These are phyloP conservation scores for Aradophagus sp. DNA, from an alignment of 1,140 invertebrate species.

Conservation along the genomic window DNA sequence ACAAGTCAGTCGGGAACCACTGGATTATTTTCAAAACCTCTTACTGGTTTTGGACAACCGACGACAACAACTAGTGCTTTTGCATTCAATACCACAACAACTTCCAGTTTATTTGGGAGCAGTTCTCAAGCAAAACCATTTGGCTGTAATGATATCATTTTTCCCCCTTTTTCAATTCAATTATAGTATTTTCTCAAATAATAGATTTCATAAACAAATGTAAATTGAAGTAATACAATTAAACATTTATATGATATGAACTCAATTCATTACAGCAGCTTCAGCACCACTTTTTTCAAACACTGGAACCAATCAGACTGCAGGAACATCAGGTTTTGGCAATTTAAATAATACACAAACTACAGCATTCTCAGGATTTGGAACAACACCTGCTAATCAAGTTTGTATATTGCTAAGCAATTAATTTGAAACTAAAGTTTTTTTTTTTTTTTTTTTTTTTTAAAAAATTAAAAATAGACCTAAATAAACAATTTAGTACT, in stretches of 20 bases:
- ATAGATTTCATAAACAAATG: not conserved
- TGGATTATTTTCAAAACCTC: conserved; percentile 73
- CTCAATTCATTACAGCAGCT: conserved; percentile 58
- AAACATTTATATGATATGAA: conserved; percentile 17
- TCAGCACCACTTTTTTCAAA: conserved; percentile 68
- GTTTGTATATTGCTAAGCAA: conserved; percentile 49
- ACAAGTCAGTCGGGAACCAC: conserved; percentile 67
- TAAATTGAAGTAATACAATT: conserved; percentile 9
- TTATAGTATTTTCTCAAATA: conserved; percentile 13
- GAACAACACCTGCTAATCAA: conserved; percentile 70
- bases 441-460: too few species aligned
- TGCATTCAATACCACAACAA: conserved; percentile 74
- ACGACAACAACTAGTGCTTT: conserved; percentile 77
- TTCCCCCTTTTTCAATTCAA: not conserved
- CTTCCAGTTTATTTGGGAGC: conserved; percentile 70
- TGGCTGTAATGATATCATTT: conserved; percentile 60
- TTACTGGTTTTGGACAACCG: conserved; percentile 75
- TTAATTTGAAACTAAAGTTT: conserved; percentile 3
- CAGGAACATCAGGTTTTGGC: conserved; percentile 71
- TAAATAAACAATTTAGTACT: too few species aligned
- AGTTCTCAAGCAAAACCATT: conserved; percentile 73
- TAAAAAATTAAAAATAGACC: too few species aligned
- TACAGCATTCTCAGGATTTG: conserved; percentile 71
- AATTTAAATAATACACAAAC: conserved; percentile 66
- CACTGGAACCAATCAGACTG: conserved; percentile 62